Evolutionary conservation across 2,888 invertebrate genomes (phyloP).

Genomic region (Timandra comae): DNA sequence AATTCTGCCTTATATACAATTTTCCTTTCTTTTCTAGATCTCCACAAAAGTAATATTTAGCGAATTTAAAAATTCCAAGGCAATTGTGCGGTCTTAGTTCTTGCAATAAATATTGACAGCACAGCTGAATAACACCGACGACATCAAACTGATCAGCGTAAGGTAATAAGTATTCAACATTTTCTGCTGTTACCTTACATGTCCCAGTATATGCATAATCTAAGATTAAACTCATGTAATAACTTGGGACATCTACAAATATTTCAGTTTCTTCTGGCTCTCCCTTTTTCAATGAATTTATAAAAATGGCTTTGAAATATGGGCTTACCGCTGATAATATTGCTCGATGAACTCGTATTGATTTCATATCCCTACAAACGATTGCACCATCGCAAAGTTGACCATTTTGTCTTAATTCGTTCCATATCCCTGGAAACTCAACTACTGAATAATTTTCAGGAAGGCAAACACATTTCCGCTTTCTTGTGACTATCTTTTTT

Average conservation of each 20-base stretch:
- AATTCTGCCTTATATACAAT: slow-evolving; percentile 76
- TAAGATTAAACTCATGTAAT: slow-evolving; percentile 80
- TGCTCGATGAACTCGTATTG: slow-evolving; percentile 81
- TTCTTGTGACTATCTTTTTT: slow-evolving; percentile 62
- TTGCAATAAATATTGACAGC: slow-evolving; percentile 80
- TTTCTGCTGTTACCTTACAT: slow-evolving; percentile 79
- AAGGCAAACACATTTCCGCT: slow-evolving; percentile 78
- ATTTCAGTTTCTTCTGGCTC: slow-evolving; percentile 78
- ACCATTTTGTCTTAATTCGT: slow-evolving; percentile 79
- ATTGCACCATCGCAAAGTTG: slow-evolving; percentile 84
- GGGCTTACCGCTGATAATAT: slow-evolving; percentile 84
- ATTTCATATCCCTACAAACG: slow-evolving; percentile 77
- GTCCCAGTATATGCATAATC: slow-evolving; percentile 86
- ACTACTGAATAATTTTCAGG: slow-evolving; percentile 77
- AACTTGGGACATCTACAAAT: slow-evolving; percentile 75
- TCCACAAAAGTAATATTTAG: slow-evolving; percentile 81
- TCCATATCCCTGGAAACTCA: slow-evolving; percentile 82
- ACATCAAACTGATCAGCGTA: slow-evolving; percentile 85
- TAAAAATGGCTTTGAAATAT: slow-evolving; percentile 84
- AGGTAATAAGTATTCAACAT: slow-evolving; percentile 82
- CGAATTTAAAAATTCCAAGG: slow-evolving; percentile 83
- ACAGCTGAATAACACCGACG: slow-evolving; percentile 82
- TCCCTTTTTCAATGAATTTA: slow-evolving; percentile 79
- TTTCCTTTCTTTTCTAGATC: slow-evolving; percentile 79
- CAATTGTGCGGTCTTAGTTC: slow-evolving; percentile 82